Conservation (phyloP, 2,797 vertebrate genomes). For the Scolopax rusticola region DNA sequence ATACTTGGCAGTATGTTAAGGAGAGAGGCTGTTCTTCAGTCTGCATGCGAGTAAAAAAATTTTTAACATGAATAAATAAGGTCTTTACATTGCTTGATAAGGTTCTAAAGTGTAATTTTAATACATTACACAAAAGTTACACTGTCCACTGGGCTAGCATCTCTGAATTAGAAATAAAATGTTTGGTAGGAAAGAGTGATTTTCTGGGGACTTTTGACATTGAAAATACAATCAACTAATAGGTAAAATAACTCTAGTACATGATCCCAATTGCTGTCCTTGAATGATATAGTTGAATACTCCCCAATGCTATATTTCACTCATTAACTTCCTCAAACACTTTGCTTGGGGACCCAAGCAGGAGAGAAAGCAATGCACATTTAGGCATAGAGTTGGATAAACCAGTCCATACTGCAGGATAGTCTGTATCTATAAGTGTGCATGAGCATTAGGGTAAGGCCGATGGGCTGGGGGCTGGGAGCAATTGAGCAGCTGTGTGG, state of each 20-base stretch:
- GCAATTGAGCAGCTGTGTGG: rapidly evolving
- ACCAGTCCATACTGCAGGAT: not conserved
- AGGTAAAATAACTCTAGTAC: not conserved
- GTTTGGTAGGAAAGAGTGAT: not conserved
- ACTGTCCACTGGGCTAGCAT: not conserved
- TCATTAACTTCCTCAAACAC: not conserved
- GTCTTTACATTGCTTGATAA: not conserved
- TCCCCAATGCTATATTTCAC: not conserved
- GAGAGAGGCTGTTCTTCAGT: conserved; percentile 83
- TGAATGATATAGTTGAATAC: not conserved
- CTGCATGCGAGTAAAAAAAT: conserved; percentile 83
- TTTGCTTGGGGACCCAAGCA: not conserved
- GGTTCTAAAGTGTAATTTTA: not conserved
- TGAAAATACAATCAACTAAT: not conserved
- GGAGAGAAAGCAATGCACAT: not conserved
- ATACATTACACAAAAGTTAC: not conserved
- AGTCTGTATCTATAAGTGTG: not conserved
- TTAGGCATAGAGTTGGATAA: not conserved
- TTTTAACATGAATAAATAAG: not conserved
- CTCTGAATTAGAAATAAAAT: not conserved
- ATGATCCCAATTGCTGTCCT: not conserved
- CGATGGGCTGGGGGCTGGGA: rapidly evolving
- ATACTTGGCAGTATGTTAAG: conserved; percentile 82
- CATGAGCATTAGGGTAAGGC: not conserved
- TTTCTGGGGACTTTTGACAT: not conserved